Evolutionary conservation across 1,140 invertebrate genomes (phyloP), one percentile per base, ranked within the genome.

Genomic region (Ceratosolen solmsi): DNA sequence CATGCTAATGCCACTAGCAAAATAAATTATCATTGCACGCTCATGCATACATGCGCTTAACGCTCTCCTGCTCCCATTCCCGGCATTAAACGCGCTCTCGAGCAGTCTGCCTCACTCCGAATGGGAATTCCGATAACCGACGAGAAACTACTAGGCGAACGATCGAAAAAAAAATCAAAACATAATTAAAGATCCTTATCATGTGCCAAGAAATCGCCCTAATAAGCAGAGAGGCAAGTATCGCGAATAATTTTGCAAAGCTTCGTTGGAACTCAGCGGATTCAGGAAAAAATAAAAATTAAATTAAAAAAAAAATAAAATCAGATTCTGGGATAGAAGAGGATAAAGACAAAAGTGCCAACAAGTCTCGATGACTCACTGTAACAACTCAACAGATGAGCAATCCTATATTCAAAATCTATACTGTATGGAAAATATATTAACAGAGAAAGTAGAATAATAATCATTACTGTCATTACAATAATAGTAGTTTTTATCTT

Each of bases 181-280:
- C 81, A 79, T 82, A 82, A 82, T 82, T 82, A 82, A 78, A 82
- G 81, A 82, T 82, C 51, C 68, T 78, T 82, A 79, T 78, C 75
- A 54, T 36, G 75, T 65, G 70, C 51, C 75, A 65, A 82, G 75
- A 65, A 82, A 82, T 79, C 75, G 81, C 54, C 75, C 81, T 82
- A 82, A 82, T 82, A 79, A 78, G 68, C 56, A 11, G 49, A 41
- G 58, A 81, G 79, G 70, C 60, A 70, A 7, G 60, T 71, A 22
- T 33, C 51, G 74, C 65, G 51, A 41, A 36, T 76, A 71, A 82
- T 76, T 82, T 76, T 82, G 27, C 80, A 77, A 68, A 82, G 27
- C 54, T 71, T 30, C 27, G 22, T 36, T 25, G 49, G 46, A 84
- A 70, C 58, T 54, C 81, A 74, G 68, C 58, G 58, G 70, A 70